Conservation (phyloP, 2,888 invertebrate genomes). For the Masnerella sp. region DNA sequence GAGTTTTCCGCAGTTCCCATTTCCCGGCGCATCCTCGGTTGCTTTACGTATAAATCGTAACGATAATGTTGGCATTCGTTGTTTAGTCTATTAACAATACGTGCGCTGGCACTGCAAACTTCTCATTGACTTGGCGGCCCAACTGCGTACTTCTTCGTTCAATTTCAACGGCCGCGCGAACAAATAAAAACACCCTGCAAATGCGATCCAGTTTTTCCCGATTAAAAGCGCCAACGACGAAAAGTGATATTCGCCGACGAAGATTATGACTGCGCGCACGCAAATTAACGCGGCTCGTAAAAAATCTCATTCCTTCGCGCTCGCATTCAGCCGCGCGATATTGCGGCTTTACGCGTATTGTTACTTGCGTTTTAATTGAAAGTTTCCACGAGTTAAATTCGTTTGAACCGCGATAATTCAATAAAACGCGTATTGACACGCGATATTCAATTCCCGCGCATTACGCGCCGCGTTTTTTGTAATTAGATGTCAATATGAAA, state of each 20-base stretch:
- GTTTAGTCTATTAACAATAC: conserved; percentile 46
- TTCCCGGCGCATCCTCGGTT: too few relatives aligned
- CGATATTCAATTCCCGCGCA: conserved; percentile 20
- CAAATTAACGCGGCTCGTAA: too few relatives aligned
- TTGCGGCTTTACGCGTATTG: conserved; percentile 18
- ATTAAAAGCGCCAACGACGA: too few relatives aligned
- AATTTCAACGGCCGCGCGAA: background rate
- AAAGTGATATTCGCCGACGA: too few relatives aligned
- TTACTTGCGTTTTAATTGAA: conserved; percentile 27
- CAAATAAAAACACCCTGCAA: too few relatives aligned
- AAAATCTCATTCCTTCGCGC: conserved; percentile 7
- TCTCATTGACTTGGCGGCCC: conserved; percentile 24
- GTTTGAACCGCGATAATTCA: conserved; percentile 30
- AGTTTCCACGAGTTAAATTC: conserved; percentile 34
- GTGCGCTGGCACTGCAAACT: conserved; percentile 42
- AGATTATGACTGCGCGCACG: too few relatives aligned
- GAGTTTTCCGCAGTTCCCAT: too few relatives aligned
- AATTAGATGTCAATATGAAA: conserved; percentile 19
- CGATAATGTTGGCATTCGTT: conserved; percentile 46
- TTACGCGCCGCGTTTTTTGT: conserved; percentile 14
- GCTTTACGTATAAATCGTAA: conserved; percentile 34
- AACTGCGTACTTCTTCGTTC: conserved; percentile 38
- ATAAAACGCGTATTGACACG: conserved; percentile 28
- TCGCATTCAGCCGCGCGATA: conserved; percentile 9
- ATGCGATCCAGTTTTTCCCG: too few relatives aligned